Conservation (phyloP, 1,140 invertebrate species). For the Globodera ellingtonae region DNA sequence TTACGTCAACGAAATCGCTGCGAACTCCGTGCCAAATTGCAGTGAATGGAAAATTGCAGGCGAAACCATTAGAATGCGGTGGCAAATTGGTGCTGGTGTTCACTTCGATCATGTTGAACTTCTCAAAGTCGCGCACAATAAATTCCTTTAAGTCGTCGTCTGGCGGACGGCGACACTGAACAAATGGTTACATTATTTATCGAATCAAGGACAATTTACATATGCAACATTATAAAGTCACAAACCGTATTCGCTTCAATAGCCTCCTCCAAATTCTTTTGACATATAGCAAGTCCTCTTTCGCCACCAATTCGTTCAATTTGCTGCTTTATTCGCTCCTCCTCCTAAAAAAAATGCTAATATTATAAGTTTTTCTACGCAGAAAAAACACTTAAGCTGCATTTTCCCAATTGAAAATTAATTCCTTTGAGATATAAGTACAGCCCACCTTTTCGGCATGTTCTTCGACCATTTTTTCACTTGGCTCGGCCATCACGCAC, state of each 20-base stretch:
- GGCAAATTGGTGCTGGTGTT: conserved; percentile 23
- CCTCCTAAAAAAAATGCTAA: conserved; percentile 53
- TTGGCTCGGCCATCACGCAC: conserved; percentile 68
- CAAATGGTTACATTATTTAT: not conserved
- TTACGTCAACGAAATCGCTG: conserved; percentile 47
- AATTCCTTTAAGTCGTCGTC: conserved; percentile 31
- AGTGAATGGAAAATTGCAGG: conserved; percentile 35
- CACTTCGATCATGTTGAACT: conserved; percentile 28
- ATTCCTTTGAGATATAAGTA: not conserved
- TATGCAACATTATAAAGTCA: no score
- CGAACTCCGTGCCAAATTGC: conserved; percentile 34
- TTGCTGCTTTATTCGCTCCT: conserved; percentile 72
- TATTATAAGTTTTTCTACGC: no score
- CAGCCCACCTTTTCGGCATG: conserved; percentile 53
- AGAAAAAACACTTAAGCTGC: not conserved
- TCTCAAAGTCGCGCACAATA: conserved; percentile 36
- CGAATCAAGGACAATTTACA: not conserved
- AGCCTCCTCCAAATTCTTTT: conserved; percentile 72
- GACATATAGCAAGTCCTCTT: conserved; percentile 74
- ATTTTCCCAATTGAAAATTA: conserved; percentile 2
- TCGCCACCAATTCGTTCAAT: conserved; percentile 71
- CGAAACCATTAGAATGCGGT: conserved; percentile 1
- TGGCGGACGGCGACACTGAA: conserved; percentile 8
- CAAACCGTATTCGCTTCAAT: conserved; percentile 77
- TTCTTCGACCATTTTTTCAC: conserved; percentile 67